Percentiles rank a stretch among this genome's conserved stretches.
These are phyloP conservation scores for Engystomops pustulosus DNA, from an alignment of 2,113 vertebrate genomes.

Conservation along the genomic window DNA sequence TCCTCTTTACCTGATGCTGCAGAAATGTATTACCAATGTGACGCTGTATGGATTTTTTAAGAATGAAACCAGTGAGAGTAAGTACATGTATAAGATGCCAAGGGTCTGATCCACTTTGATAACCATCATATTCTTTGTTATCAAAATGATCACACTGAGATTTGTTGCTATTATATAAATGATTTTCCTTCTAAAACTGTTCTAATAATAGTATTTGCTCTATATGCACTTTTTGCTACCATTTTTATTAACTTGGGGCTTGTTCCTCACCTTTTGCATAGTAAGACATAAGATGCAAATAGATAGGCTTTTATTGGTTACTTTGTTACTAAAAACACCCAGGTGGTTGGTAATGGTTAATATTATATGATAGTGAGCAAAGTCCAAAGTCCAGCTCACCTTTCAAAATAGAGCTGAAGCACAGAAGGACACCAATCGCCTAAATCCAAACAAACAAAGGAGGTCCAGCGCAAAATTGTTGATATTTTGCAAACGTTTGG, in stretches of 20 bases:
- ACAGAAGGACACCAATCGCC: too few species aligned
- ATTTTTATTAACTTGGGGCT: background rate
- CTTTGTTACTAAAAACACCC: background rate
- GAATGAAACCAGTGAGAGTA: background rate
- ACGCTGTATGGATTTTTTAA: background rate
- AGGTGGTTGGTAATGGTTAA: background rate
- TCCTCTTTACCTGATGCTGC: background rate
- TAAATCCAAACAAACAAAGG: too few species aligned
- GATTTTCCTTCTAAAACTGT: background rate
- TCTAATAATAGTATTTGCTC: too few species aligned
- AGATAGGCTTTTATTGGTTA: background rate
- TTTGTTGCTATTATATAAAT: conserved; percentile 10
- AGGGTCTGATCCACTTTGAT: background rate
- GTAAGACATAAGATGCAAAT: background rate
- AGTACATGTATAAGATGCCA: background rate
- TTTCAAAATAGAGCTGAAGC: too few species aligned
- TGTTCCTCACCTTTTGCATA: background rate
- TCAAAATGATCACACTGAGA: background rate
- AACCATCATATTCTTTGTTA: background rate
- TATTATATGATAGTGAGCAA: too few species aligned
- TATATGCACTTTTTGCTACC: background rate
- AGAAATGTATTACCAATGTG: background rate
- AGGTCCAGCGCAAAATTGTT: too few species aligned
- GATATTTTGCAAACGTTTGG: too few species aligned
- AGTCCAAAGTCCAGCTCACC: too few species aligned